phyloP scores from a whole-genome alignment of 1,140 invertebrate genomes.

The Eciton burchellii region DNA sequence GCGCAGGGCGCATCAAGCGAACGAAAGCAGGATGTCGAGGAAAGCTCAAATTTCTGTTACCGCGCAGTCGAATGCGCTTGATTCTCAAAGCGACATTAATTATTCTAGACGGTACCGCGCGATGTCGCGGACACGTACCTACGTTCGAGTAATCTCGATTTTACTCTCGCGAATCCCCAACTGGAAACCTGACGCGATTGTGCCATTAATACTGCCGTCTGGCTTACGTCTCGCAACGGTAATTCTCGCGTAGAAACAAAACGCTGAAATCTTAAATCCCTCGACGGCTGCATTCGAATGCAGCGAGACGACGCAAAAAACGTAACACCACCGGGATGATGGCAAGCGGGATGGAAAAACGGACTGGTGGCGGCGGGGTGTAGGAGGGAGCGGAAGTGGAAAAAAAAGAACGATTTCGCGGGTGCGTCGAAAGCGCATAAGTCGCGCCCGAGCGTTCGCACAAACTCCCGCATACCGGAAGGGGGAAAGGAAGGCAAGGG shows the following conservation, averaged over 20 bases:
- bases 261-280: conserved; percentile 32
- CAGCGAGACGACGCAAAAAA: conserved; percentile 9
- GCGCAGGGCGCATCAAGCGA: background rate
- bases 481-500: too few species aligned
- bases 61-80: background rate
- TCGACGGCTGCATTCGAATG: conserved; percentile 10
- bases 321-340: background rate
- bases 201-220: background rate
- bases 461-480: conserved; percentile 54
- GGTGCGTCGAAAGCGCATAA: conserved; percentile 58
- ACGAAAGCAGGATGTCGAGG: too few species aligned
- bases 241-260: background rate
- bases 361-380: too few species aligned
- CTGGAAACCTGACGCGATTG: conserved; percentile 8
- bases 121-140: background rate
- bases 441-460: conserved; percentile 67
- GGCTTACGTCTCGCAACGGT: background rate
- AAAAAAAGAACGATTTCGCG: background rate
- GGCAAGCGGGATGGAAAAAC: background rate
- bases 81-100: conserved; percentile 7
- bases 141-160: background rate
- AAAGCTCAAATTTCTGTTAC: background rate
- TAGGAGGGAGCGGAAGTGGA: background rate
- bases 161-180: background rate
- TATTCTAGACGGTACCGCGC: conserved; percentile 1